Evolutionary conservation across 92 coral and sea anemone genomes (phyloP).

Genomic region (Epizoanthus illoricatus): DNA sequence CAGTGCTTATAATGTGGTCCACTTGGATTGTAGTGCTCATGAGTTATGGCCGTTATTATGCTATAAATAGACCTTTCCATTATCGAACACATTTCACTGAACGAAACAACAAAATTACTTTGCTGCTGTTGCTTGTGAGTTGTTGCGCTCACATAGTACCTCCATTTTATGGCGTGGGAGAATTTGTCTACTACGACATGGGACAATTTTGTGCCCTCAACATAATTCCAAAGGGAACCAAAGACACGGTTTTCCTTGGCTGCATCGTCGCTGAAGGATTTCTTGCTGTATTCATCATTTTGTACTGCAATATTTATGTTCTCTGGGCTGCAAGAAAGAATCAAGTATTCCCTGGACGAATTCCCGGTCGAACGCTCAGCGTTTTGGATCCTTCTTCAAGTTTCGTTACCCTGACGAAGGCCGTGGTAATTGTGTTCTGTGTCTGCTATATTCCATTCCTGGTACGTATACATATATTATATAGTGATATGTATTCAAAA

Average conservation of each 20-base stretch:
- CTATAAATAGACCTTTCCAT: slow-evolving; percentile 8
- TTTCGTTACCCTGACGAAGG: slow-evolving; percentile 38
- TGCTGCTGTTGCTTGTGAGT: background rate
- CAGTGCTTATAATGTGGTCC: slow-evolving; percentile 44
- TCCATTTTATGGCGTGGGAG: slow-evolving; percentile 41
- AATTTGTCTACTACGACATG: slow-evolving; percentile 40
- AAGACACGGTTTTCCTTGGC: slow-evolving; percentile 37
- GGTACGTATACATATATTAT: slow-evolving; percentile 40
- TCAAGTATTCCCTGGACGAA: background rate
- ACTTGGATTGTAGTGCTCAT: slow-evolving; percentile 45
- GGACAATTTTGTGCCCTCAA: slow-evolving; percentile 50
- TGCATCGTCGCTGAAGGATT: slow-evolving; percentile 35
- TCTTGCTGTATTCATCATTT: background rate
- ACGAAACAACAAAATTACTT: slow-evolving; percentile 5
- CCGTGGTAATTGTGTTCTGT: slow-evolving; percentile 39
- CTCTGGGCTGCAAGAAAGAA: slow-evolving; percentile 2
- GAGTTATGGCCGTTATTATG: slow-evolving; percentile 23
- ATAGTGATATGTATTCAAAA: background rate
- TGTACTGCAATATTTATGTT: slow-evolving; percentile 22
- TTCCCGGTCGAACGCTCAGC: background rate
- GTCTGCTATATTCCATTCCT: slow-evolving; percentile 40
- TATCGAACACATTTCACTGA: slow-evolving; percentile 35
- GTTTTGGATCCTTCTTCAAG: slow-evolving; percentile 10
- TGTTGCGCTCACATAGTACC: background rate
- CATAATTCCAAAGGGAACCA: slow-evolving; percentile 37